phyloP scores from a whole-genome alignment of 2,888 invertebrate genomes.

The Hyposoter didymator region DNA sequence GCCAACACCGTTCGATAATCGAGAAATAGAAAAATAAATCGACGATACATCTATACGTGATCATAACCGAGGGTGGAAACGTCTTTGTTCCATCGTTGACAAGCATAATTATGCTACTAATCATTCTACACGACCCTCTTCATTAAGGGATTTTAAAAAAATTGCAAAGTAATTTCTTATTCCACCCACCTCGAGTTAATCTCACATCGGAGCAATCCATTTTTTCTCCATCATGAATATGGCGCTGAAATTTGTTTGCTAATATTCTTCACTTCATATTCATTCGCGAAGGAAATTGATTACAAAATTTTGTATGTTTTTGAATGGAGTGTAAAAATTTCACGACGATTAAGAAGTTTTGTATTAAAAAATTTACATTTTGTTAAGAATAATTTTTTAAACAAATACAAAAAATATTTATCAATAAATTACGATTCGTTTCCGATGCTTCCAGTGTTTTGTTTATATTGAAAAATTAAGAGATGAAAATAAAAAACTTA shows the following conservation, averaged over 20 bases:
- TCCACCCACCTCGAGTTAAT: background rate
- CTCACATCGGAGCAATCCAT: background rate
- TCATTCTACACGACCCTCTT: constrained; percentile 18
- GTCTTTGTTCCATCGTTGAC: constrained; percentile 27
- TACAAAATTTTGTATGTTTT: no score
- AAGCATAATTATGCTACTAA: constrained; percentile 40
- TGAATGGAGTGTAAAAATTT: no score
- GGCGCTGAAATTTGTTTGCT: background rate
- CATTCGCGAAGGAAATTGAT: background rate
- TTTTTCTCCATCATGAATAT: background rate
- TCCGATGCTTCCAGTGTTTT: no score
- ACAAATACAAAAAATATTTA: no score
- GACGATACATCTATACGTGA: background rate
- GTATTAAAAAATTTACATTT: no score
- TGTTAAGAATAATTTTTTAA: no score
- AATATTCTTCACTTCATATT: background rate
- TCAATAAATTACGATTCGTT: no score
- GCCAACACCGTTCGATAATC: constrained; percentile 47
- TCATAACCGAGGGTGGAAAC: constrained; percentile 5
- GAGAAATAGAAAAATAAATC: constrained; percentile 6
- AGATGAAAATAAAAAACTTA: background rate
- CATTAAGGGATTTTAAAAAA: background rate
- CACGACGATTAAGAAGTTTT: no score
- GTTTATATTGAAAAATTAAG: no score
- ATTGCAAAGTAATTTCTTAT: background rate